Percentiles rank a stretch among this genome's conserved stretches.
These are phyloP conservation scores for Dinoponera quadriceps DNA, from an alignment of 1,140 invertebrate species.

Conservation along the genomic window DNA sequence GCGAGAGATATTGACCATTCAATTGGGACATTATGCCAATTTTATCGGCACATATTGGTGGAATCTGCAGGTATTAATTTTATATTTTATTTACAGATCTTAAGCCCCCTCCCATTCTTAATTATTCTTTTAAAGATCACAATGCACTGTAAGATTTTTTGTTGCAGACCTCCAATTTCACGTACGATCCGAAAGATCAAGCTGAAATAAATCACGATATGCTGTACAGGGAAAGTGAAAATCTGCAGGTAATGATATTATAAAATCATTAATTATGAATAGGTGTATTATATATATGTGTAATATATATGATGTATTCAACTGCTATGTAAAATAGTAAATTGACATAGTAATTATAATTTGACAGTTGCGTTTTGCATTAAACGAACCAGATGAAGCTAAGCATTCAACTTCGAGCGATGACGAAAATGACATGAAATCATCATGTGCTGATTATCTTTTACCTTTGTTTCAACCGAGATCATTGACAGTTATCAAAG, in stretches of 20 bases:
- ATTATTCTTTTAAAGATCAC: slow-evolving; percentile 13
- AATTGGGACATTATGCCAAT: slow-evolving; percentile 96
- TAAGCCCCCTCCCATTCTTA: neutral
- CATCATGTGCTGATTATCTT: slow-evolving; percentile 95
- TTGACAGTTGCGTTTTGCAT: slow-evolving; percentile 79
- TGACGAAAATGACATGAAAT: slow-evolving; percentile 87
- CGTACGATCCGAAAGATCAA: slow-evolving; percentile 88
- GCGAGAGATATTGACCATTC: slow-evolving; percentile 93
- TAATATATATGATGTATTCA: neutral
- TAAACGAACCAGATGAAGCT: slow-evolving; percentile 85
- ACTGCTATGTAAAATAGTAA: too few relatives aligned
- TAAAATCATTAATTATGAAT: slow-evolving; percentile 43
- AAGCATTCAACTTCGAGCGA: slow-evolving; percentile 85
- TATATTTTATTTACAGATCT: slow-evolving; percentile 21
- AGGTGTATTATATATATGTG: neutral
- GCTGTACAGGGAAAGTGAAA: slow-evolving; percentile 92
- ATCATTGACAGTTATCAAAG: slow-evolving; percentile 90
- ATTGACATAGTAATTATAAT: slow-evolving; percentile 23
- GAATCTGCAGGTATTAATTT: slow-evolving; percentile 92
- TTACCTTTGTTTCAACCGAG: slow-evolving; percentile 92
- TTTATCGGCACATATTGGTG: slow-evolving; percentile 96
- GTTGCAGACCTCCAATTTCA: slow-evolving; percentile 87
- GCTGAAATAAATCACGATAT: slow-evolving; percentile 93
- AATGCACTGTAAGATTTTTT: neutral
- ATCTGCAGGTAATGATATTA: slow-evolving; percentile 84